Evolutionary conservation across 2,888 invertebrate species (phyloP).

Genomic region (Drosophila lutescens): DNA sequence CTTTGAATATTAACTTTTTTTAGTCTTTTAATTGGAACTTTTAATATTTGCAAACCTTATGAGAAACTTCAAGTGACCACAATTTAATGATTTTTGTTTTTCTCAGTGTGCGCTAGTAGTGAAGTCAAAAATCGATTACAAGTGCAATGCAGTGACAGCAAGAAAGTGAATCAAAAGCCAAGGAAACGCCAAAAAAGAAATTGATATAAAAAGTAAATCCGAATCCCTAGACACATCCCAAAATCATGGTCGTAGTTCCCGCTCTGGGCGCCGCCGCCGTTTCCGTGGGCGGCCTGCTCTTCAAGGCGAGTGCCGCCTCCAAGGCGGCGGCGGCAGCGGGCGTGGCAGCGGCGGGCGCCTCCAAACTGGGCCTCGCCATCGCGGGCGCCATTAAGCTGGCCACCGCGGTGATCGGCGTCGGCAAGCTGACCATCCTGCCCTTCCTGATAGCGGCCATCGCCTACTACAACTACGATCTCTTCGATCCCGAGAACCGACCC

Average conservation of each 20-base stretch:
- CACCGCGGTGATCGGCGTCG: slow-evolving; percentile 88
- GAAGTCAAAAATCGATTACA: slow-evolving; percentile 18
- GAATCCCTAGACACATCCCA: background rate
- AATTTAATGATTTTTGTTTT: slow-evolving; percentile 6
- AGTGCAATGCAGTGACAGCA: slow-evolving; percentile 27
- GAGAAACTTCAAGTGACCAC: background rate
- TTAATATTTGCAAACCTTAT: background rate
- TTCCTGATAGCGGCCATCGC: slow-evolving; percentile 90
- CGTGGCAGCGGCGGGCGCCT: slow-evolving; percentile 84
- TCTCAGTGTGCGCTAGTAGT: slow-evolving; percentile 21
- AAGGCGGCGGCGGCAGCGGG: slow-evolving; percentile 80
- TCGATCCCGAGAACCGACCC: slow-evolving; percentile 93
- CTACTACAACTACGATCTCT: slow-evolving; percentile 93
- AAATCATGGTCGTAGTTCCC: slow-evolving; percentile 80
- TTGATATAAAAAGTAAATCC: background rate
- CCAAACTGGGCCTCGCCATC: slow-evolving; percentile 83
- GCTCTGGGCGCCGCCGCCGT: slow-evolving; percentile 81
- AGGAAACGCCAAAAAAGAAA: background rate
- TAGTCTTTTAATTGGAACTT: too few species aligned
- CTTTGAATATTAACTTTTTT: too few species aligned
- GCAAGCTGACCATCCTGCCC: slow-evolving; percentile 90
- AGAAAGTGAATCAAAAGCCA: slow-evolving; percentile 1
- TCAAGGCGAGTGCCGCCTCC: slow-evolving; percentile 83
- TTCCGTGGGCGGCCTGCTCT: slow-evolving; percentile 80
- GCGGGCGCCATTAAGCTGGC: slow-evolving; percentile 90